A percentile compares a stretch with the other conserved stretches of the same genome.
Evolutionary conservation across 2,113 vertebrate species (phyloP).

Genomic region (Vanacampus margaritifer): DNA sequence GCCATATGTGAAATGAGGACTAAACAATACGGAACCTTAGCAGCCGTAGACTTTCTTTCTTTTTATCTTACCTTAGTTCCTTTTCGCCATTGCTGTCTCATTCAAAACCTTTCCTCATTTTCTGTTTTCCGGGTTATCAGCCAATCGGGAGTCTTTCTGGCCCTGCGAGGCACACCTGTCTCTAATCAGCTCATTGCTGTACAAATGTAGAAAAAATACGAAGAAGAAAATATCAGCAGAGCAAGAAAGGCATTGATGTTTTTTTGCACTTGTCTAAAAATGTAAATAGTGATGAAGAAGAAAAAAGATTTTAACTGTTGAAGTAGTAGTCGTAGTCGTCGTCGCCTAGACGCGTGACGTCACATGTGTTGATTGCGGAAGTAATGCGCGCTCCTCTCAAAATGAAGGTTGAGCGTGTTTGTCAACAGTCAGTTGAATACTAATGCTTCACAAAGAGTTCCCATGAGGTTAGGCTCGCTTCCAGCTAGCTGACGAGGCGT

Average conservation of each 20-base stretch:
- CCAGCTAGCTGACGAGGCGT: not conserved
- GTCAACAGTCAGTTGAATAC: not conserved
- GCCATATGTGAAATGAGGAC: not conserved
- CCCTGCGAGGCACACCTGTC: not conserved
- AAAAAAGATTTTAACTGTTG: not conserved
- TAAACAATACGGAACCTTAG: not conserved
- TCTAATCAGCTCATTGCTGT: not conserved
- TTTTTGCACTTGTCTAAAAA: not conserved
- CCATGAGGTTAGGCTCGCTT: not conserved
- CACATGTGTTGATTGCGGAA: constrained; percentile 3
- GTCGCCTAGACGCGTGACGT: not conserved
- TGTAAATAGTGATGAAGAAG: too few species aligned
- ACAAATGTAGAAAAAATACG: not conserved
- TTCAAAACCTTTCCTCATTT: not conserved
- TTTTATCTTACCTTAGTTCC: too few species aligned
- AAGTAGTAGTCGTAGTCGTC: not conserved
- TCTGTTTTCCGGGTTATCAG: not conserved
- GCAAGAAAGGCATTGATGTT: not conserved
- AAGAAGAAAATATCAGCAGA: not conserved
- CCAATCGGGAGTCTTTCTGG: not conserved
- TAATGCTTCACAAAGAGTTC: not conserved
- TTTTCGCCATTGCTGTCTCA: not conserved
- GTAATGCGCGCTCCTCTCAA: not conserved
- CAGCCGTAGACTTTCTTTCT: not conserved
- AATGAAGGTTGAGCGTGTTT: not conserved